Evolutionary conservation across 2,797 vertebrate genomes (phyloP).

Genomic region (Taenioides sp.): DNA sequence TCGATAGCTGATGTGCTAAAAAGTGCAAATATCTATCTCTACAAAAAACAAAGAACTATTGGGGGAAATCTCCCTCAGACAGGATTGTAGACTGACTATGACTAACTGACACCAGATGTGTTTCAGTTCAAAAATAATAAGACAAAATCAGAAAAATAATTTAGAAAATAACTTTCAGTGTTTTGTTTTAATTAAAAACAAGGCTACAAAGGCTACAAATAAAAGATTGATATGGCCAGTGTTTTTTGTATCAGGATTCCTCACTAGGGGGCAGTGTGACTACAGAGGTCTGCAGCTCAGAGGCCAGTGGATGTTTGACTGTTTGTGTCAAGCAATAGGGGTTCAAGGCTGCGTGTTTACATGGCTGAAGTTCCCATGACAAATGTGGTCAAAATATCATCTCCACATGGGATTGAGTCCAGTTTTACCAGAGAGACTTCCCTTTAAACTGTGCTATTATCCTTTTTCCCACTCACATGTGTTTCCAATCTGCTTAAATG

Average conservation of each 20-base stretch:
- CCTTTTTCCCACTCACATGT: conserved; percentile 81
- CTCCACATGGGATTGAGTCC: conserved; percentile 80
- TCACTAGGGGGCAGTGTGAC: conserved; percentile 81
- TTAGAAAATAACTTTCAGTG: background rate
- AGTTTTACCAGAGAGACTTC: conserved; percentile 59
- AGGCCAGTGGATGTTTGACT: conserved; percentile 25
- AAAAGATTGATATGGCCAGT: conserved; percentile 23
- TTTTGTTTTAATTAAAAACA: background rate
- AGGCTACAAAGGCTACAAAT: background rate
- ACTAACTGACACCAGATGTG: background rate
- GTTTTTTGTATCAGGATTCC: conserved; percentile 28
- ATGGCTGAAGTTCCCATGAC: conserved; percentile 89
- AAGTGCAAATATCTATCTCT: too few relatives aligned
- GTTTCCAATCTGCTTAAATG: conserved; percentile 89
- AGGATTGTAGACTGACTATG: background rate
- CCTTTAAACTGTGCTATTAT: conserved; percentile 71
- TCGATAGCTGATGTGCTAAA: too few relatives aligned
- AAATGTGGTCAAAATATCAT: conserved; percentile 84
- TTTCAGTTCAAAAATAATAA: background rate
- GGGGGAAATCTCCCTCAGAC: background rate
- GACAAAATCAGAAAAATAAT: background rate
- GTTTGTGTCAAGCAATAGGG: conserved; percentile 37
- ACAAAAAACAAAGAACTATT: background rate
- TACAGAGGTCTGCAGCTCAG: conserved; percentile 16
- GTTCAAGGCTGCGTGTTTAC: conserved; percentile 72